Conservation (phyloP, 2,797 vertebrate species). For the Kryptolebias ocellatus region DNA sequence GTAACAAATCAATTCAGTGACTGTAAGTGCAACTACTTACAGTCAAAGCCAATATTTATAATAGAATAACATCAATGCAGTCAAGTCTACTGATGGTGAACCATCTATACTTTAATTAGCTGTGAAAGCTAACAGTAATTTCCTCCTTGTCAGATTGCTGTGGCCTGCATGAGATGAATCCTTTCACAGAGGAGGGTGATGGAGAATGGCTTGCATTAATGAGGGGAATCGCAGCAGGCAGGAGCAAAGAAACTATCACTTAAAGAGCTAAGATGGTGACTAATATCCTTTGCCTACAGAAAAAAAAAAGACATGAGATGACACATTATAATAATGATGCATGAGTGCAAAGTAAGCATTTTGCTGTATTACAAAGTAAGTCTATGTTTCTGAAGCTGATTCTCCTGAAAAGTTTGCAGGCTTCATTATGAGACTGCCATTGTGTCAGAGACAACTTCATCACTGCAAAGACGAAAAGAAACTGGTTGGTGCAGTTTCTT, state of each 20-base stretch:
- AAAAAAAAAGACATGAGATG: slow-evolving; percentile 68
- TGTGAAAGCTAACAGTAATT: slow-evolving; percentile 71
- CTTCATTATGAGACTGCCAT: slow-evolving; percentile 48
- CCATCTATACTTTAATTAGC: slow-evolving; percentile 76
- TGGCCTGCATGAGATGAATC: slow-evolving; percentile 66
- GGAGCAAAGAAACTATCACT: slow-evolving; percentile 73
- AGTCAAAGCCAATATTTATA: slow-evolving; percentile 49
- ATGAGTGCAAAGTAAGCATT: slow-evolving; percentile 76
- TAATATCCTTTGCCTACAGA: slow-evolving; percentile 64
- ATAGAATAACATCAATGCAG: slow-evolving; percentile 55
- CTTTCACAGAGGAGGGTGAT: slow-evolving; percentile 66
- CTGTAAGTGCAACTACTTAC: slow-evolving; percentile 37
- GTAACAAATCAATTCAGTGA: slow-evolving; percentile 60
- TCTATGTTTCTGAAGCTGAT: slow-evolving; percentile 32
- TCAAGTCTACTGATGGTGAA: slow-evolving; percentile 48
- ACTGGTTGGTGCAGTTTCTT: slow-evolving; percentile 11
- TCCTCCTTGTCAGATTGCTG: slow-evolving; percentile 71
- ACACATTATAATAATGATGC: slow-evolving; percentile 74
- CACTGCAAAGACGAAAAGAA: slow-evolving; percentile 32
- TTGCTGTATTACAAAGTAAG: slow-evolving; percentile 60
- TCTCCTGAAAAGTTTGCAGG: slow-evolving; percentile 49
- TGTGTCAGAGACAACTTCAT: slow-evolving; percentile 37
- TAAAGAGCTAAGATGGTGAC: slow-evolving; percentile 68
- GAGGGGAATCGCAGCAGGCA: slow-evolving; percentile 80
- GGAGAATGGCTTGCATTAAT: slow-evolving; percentile 79